Percentiles rank a stretch among this genome's conserved stretches.
These are phyloP conservation scores for Terrapene triunguis DNA, from an alignment of 2,113 vertebrate genomes.

Conservation along the genomic window DNA sequence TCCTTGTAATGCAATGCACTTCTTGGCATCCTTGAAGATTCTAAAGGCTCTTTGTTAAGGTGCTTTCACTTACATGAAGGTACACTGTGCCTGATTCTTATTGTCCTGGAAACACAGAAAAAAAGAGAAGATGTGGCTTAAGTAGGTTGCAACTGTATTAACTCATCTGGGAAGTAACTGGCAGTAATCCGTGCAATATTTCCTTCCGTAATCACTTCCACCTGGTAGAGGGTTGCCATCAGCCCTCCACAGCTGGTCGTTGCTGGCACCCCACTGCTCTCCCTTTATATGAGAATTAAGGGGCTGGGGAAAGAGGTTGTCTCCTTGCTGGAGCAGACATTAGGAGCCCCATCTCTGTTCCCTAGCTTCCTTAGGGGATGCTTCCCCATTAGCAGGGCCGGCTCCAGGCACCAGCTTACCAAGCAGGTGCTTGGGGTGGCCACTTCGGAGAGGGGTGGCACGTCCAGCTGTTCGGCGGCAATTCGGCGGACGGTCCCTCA, in stretches of 20 bases:
- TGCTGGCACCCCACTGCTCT: background rate
- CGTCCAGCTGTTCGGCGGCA: too few relatives aligned
- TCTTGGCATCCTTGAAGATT: constrained; percentile 4
- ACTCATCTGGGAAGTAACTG: background rate
- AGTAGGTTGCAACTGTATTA: background rate
- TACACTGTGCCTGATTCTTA: background rate
- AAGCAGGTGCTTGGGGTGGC: too few relatives aligned
- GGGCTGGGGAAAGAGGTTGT: background rate
- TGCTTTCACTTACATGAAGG: background rate
- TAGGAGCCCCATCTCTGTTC: background rate
- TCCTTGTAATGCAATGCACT: background rate
- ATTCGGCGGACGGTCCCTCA: too few relatives aligned
- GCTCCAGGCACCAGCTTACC: too few relatives aligned
- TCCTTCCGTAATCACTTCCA: background rate
- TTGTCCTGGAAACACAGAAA: background rate
- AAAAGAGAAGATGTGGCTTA: background rate
- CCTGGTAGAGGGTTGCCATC: background rate
- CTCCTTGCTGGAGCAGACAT: too few relatives aligned
- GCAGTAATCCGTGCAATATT: background rate
- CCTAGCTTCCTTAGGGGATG: background rate
- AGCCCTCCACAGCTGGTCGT: background rate
- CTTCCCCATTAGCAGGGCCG: background rate
- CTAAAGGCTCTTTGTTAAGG: background rate
- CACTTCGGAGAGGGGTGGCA: too few relatives aligned
- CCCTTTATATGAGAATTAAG: background rate